These are phyloP conservation scores for Hemichromis elongatus DNA, from an alignment of 2,113 vertebrate genomes.

Conservation along the genomic window DNA sequence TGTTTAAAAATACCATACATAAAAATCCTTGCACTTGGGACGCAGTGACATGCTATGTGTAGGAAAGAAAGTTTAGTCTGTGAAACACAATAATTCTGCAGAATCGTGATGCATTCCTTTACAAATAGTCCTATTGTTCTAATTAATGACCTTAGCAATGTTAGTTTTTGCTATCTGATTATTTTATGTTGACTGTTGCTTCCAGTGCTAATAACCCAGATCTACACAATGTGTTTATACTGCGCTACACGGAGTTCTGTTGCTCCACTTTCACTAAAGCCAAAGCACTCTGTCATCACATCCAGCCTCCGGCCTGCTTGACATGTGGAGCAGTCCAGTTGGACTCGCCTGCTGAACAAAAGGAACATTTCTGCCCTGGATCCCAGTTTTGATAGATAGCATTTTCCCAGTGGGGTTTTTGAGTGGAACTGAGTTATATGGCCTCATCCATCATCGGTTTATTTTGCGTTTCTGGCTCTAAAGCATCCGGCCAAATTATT, in stretches of 20 bases:
- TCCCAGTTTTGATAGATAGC: slow-evolving; percentile 7
- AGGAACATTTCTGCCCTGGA: neutral
- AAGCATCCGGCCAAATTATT: neutral
- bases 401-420: neutral
- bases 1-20: neutral
- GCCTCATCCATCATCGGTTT: slow-evolving; percentile 7
- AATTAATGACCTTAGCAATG: neutral
- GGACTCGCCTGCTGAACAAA: neutral
- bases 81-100: neutral
- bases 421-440: neutral
- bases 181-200: neutral
- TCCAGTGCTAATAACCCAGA: neutral
- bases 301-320: neutral
- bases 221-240: neutral
- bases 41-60: neutral
- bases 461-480: neutral
- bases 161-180: neutral
- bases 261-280: neutral
- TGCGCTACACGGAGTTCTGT: neutral
- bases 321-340: neutral
- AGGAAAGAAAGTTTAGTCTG: neutral
- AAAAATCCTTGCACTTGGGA: neutral
- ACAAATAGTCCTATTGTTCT: neutral
- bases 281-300: neutral
- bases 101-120: neutral